phyloP scores from a whole-genome alignment of 2,888 invertebrate species.

The Norana najaformis region DNA sequence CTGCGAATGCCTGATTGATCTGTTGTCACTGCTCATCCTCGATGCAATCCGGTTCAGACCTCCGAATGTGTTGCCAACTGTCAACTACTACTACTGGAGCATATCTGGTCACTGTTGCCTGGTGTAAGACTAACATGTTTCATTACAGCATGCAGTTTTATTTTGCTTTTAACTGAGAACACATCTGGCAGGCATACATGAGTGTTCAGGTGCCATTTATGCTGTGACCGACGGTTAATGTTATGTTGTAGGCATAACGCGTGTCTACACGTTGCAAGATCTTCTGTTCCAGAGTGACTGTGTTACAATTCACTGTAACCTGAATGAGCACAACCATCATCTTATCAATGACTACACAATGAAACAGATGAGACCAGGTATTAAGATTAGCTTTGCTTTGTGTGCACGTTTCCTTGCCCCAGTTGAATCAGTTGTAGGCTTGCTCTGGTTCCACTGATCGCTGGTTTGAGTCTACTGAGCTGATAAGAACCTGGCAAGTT shows the following conservation, averaged over 20 bases:
- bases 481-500: background rate
- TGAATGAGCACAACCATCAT: conserved; percentile 99
- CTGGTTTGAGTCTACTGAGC: background rate
- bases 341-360: conserved; percentile 99
- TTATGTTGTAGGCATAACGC: conserved; percentile 61
- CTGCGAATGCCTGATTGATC: no score
- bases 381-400: background rate
- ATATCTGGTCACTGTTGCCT: no score
- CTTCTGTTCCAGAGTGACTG: conserved; percentile 98
- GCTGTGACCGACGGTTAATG: background rate
- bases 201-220: background rate
- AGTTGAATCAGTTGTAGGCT: background rate
- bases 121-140: no score
- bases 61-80: no score
- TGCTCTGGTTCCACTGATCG: background rate
- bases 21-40: no score
- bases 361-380: conserved; percentile 93
- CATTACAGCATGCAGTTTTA: no score
- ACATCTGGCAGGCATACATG: no score
- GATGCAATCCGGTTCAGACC: no score
- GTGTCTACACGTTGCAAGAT: conserved; percentile 95
- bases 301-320: conserved; percentile 97
- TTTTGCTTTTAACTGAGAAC: no score
- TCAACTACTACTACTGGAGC: no score
- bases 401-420: background rate